These are phyloP conservation scores for Porites cylindrica DNA, from an alignment of 92 coral and sea anemone genomes.

Conservation along the genomic window DNA sequence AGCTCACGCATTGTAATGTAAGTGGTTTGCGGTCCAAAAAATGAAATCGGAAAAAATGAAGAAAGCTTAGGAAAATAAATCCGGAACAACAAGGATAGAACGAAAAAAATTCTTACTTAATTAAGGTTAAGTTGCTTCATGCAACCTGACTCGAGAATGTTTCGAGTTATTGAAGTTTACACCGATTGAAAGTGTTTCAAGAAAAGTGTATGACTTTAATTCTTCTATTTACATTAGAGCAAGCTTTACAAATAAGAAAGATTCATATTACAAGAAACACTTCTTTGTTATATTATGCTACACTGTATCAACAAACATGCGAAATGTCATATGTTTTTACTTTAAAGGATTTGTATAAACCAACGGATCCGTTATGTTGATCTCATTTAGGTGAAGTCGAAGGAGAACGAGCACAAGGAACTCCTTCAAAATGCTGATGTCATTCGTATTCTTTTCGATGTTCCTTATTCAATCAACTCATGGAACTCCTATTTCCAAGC, in stretches of 20 bases:
- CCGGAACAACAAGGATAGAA: too few relatives aligned
- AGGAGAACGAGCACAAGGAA: neutral
- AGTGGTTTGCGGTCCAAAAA: neutral
- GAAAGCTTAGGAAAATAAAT: neutral
- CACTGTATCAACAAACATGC: conserved; percentile 18
- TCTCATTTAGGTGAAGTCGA: neutral
- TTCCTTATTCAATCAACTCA: neutral
- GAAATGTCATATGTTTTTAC: conserved; percentile 30
- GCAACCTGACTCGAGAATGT: too few relatives aligned
- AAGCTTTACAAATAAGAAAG: neutral
- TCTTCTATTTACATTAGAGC: neutral
- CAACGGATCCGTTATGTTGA: neutral
- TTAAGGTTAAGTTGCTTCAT: too few relatives aligned
- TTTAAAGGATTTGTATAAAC: neutral
- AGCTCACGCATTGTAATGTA: neutral
- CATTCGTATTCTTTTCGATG: neutral
- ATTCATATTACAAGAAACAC: neutral
- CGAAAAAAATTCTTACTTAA: too few relatives aligned
- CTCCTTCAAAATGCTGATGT: neutral
- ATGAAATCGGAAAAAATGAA: neutral
- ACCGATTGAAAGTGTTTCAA: neutral
- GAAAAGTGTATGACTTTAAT: neutral
- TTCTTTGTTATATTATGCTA: neutral
- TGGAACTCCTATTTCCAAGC: conserved; percentile 17
- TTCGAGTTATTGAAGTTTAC: too few relatives aligned